Evolutionary conservation across 2,888 invertebrate genomes (phyloP).

Genomic region (Germaria angustata): DNA sequence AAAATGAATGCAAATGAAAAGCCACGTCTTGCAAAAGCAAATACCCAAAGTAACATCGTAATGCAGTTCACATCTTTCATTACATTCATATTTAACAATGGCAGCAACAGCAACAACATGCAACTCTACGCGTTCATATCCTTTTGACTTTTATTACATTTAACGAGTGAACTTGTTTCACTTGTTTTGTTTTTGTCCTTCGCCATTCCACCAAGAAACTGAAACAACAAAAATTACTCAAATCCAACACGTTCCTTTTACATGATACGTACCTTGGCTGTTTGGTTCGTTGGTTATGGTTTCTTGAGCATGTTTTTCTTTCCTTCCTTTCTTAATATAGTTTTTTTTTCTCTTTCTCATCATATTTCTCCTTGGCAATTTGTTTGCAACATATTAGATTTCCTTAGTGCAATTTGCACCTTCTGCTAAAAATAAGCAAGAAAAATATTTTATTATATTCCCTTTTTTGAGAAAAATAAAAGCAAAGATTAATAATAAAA

Average conservation of each 20-base stretch:
- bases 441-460: slow-evolving; percentile 20
- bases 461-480: background rate
- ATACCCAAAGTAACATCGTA: slow-evolving; percentile 36
- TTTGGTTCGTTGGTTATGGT: slow-evolving; percentile 25
- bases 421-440: slow-evolving; percentile 49
- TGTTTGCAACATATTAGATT: slow-evolving; percentile 60
- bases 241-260: slow-evolving; percentile 27
- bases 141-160: slow-evolving; percentile 57
- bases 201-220: background rate
- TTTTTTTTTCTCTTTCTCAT: slow-evolving; percentile 19
- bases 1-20: background rate
- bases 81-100: slow-evolving; percentile 40
- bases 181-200: background rate
- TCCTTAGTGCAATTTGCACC: slow-evolving; percentile 63
- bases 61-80: slow-evolving; percentile 39
- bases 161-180: slow-evolving; percentile 31
- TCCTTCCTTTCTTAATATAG: background rate
- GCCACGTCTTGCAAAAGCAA: slow-evolving; percentile 3
- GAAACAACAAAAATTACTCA: background rate
- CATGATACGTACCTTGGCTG: background rate
- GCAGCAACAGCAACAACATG: background rate
- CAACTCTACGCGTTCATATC: slow-evolving; percentile 51
- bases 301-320: slow-evolving; percentile 14
- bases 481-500: background rate
- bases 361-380: slow-evolving; percentile 42